Evolutionary conservation across 2,888 invertebrate species (phyloP).

Genomic region (Aporophyla nigra): DNA sequence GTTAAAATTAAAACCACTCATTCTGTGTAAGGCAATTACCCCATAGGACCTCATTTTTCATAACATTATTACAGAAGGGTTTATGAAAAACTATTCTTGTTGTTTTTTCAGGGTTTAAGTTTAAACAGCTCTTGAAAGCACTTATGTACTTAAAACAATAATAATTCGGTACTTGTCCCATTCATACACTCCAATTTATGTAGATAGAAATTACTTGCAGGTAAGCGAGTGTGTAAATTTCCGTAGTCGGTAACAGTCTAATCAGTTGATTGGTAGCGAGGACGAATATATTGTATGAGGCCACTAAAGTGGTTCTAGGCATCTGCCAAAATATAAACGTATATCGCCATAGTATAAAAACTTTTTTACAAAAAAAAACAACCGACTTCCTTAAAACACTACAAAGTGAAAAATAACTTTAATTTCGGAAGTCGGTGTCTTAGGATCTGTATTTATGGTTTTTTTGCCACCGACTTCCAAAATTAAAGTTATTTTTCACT

Average conservation of each 20-base stretch:
- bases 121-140: background rate
- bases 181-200: background rate
- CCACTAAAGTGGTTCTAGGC: background rate
- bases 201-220: background rate
- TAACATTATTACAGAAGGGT: background rate
- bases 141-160: background rate
- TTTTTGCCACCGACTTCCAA: too few relatives aligned
- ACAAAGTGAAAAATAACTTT: too few relatives aligned
- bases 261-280: conserved; percentile 36
- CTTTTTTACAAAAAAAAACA: too few relatives aligned
- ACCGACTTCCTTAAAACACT: too few relatives aligned
- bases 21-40: too few relatives aligned
- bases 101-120: too few relatives aligned
- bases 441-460: too few relatives aligned
- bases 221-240: background rate
- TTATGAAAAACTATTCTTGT: too few relatives aligned
- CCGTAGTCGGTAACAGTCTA: background rate
- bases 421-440: too few relatives aligned
- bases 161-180: background rate
- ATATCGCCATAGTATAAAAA: background rate
- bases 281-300: conserved; percentile 30
- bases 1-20: too few relatives aligned
- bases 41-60: background rate
- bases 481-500: too few relatives aligned
- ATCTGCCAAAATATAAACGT: background rate